Percentiles rank a stretch among this genome's conserved stretches.
phyloP scores from a whole-genome alignment of 2,797 vertebrate genomes.

The Thunnus albacares region DNA sequence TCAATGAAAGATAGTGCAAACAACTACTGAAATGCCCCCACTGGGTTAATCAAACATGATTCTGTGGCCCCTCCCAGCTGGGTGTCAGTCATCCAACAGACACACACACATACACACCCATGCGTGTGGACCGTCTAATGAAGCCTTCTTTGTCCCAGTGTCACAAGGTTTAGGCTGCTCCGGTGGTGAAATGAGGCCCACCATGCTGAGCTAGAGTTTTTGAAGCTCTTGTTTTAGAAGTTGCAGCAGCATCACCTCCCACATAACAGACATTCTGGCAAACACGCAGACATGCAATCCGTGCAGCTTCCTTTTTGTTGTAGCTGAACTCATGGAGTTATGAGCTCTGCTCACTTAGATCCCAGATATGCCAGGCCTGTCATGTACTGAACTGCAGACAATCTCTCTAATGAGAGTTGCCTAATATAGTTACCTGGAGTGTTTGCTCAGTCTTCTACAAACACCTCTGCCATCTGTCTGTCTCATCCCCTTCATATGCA shows the following conservation, averaged over 20 bases:
- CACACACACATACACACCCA: slow-evolving; percentile 28
- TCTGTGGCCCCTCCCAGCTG: slow-evolving; percentile 73
- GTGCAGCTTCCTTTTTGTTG: slow-evolving; percentile 48
- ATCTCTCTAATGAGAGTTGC: slow-evolving; percentile 74
- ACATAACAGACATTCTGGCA: slow-evolving; percentile 70
- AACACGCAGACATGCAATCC: slow-evolving; percentile 50
- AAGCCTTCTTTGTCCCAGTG: slow-evolving; percentile 71
- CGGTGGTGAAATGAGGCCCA: slow-evolving; percentile 66
- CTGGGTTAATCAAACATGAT: slow-evolving; percentile 72
- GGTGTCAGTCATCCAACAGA: slow-evolving; percentile 65
- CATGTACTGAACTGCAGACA: slow-evolving; percentile 60
- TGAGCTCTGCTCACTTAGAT: slow-evolving; percentile 64
- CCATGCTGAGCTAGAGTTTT: slow-evolving; percentile 76
- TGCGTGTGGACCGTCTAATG: slow-evolving; percentile 67
- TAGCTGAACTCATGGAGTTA: slow-evolving; percentile 59
- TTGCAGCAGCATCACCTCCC: slow-evolving; percentile 65
- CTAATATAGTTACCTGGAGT: slow-evolving; percentile 72
- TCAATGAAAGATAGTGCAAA: slow-evolving; percentile 41
- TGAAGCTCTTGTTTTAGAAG: slow-evolving; percentile 76
- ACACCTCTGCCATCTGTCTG: slow-evolving; percentile 63
- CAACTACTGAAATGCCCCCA: slow-evolving; percentile 60
- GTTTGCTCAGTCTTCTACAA: slow-evolving; percentile 64
- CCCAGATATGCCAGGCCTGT: slow-evolving; percentile 35
- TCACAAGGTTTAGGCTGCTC: slow-evolving; percentile 68
- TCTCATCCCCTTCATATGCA: slow-evolving; percentile 24